Evolutionary conservation across 1,140 invertebrate genomes (phyloP), one percentile per base, ranked within the genome.

Genomic region (Aphis craccivora): DNA sequence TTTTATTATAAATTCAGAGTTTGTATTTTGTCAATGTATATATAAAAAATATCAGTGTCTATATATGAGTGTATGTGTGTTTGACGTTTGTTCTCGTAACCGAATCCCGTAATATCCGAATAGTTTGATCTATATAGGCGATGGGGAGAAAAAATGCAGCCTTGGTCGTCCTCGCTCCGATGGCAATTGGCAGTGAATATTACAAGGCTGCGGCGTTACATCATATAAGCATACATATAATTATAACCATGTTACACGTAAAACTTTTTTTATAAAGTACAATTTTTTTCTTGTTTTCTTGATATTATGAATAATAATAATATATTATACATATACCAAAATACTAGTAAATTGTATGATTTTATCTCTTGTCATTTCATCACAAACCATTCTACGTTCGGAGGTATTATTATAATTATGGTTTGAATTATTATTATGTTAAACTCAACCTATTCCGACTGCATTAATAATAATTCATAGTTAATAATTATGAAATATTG

Each of bases 181-280:
- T 87, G 84, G 84, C 84, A 48, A 43, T 87, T 87, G 84, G 84
- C 84, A 48, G 84, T 87, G 84, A 87, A 87, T 87, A 48, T 40
- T 2, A 86, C 84, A 87, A 87, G 84, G 84, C 43, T 25, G 9
- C 43, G 23, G 40, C 40, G 83, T 87, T n/a, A 20, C 30, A 30
- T 87, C 45, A 87, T 30, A 48, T 25, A 3, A 35, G 43, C 60
- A 67, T 67, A 5, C 55, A 8, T 25, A 55, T 55, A 60, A 23
- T 86, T 87, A 45, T n/a, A 5, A 45, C 35, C 60, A 67, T 9
- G 30, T 84, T 87, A 30, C 22, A 20, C 3, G 43, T 87, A n/a
- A 48, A 30, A 30, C 22, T 83, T 81, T 81, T 76, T 81, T 20
- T 60, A 60, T 25, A 9, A 67, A n/a, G 60, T n/a, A 9, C 30